Base-by-base conservation (phyloP, 2,797 vertebrate genomes). In the Borostomias antarcticus region DNA sequence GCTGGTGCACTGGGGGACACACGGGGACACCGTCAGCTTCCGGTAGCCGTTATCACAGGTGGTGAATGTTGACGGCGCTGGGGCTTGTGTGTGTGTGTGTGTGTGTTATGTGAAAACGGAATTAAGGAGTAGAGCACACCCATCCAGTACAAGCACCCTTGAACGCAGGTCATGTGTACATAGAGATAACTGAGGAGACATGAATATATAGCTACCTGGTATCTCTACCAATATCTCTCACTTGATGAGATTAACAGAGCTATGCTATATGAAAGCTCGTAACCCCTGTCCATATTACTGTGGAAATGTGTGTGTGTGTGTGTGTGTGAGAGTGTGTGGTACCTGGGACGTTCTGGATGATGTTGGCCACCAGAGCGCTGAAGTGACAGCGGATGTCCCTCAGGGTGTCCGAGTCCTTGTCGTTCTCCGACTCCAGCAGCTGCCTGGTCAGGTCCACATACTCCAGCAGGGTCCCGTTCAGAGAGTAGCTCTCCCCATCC, bases 341-440 rank as follows among this genome's bases (percentile, higher is more conserved):
- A 99, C 98, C 97, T 93, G 98, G 94, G 79, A 99, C 97, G 78
- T 98, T 98, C 83, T 99, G 97, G 81, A 99, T 99, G 74, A 99
- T 98, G 86, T 98, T 99, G 86, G 98, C 97, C 91, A 99, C 97
- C 84, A 99, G 96, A 77, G 97, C 97, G 86, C 97, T 99, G 88
- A 99, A 99, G 94, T 99, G 98, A 88, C 96, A 98, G 88, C 98
- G 95, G 69, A 98, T 98, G 85, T 99, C 98, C 91, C 93, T 95
- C 85, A 99, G 70, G 0, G 95, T 98, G 82, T 99, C 98, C 0
- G 97, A 98, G 92, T 99, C 98, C 81, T 98, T 99, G 87, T 99
- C 98, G 15, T 98, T 99, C 86, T 99, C 98, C 29, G 97, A 95
- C 91, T 99, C 98, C 28, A 99, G 92, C 72, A 99, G 89, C 79